Evolutionary conservation across 2,888 invertebrate species (phyloP), one percentile per base, ranked within the genome.

Genomic region (Melinaea menophilus): DNA sequence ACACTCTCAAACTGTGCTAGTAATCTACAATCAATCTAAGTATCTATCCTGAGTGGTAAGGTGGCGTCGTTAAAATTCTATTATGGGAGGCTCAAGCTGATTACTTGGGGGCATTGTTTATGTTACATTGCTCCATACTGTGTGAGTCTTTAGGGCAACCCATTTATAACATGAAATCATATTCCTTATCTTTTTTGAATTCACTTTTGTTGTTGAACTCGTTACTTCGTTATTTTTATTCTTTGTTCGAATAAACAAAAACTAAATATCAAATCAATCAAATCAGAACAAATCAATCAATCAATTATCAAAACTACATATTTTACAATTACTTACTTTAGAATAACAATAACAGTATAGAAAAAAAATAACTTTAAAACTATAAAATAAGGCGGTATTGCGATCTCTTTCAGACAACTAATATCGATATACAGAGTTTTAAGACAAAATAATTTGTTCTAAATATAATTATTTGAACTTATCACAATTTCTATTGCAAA

Each of bases 81-180:
- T 84, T 83, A 82, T 80, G 81, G 79, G 78, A 77, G 80, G 78
- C 82, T 80, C 80, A 80, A 81, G 79, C 78, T 83, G 82, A 82
- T 82, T 82, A 80, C 77, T 76, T 72, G 75, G 60, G 67, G 73
- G 77, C 74, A 75, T 78, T 80, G 79, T 84, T 82, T 84, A 80
- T 80, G 81, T 81, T 75, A 81, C 79, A 77, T 81, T 79, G 77
- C 80, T 79, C 80, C 78, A 77, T 81, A 51, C 31, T 51, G 79
- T 79, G 75, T 75, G 78, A 77, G 76, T 74, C 77, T 74, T 69
- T 73, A 72, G 63, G 65, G 47, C 61, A 61, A 59, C 65, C 60
- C 33, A 61, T 62, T 55, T 63, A 65, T 67, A 61, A 67, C 70
- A 69, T 67, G 68, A 69, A 65, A 70, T 7, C 11, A 31, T 59